These are phyloP conservation scores for Melanogrammus aeglefinus DNA, from an alignment of 2,797 vertebrate species.

Conservation along the genomic window DNA sequence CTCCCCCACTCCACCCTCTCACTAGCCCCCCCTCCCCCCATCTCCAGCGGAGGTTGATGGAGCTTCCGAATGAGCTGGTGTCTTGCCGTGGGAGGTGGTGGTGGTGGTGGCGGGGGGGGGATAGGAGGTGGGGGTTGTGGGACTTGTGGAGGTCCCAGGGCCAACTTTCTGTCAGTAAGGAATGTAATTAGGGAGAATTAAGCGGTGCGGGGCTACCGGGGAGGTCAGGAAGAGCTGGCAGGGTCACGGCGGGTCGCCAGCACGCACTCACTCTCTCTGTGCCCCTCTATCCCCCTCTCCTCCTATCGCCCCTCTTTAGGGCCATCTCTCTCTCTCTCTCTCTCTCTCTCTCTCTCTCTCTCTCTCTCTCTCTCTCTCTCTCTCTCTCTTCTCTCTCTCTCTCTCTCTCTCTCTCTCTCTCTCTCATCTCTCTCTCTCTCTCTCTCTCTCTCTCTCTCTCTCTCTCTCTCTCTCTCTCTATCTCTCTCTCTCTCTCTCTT, in stretches of 20 bases:
- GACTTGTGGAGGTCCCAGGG: constrained; percentile 66
- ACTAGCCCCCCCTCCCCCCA: constrained; percentile 28
- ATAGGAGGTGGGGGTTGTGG: constrained; percentile 36
- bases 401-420: too few species aligned
- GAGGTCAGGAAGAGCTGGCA: constrained; percentile 83
- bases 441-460: too few species aligned
- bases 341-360: constrained; percentile 18
- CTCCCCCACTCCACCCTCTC: constrained; percentile 16
- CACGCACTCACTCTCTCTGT: constrained; percentile 66
- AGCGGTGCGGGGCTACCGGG: constrained; percentile 78
- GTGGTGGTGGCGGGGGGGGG: too few species aligned
- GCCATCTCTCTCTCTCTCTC: constrained; percentile 36
- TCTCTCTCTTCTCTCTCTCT: too few species aligned
- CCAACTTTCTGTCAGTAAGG: constrained; percentile 92
- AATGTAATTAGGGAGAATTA: constrained; percentile 97
- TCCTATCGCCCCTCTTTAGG: constrained; percentile 47
- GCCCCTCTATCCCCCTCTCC: constrained; percentile 32
- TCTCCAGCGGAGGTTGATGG: constrained; percentile 47
- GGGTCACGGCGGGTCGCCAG: constrained; percentile 79
- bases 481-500: not conserved
- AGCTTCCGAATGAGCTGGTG: constrained; percentile 14
- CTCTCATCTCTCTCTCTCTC: too few species aligned
- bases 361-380: too few species aligned
- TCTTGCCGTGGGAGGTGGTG: not conserved
- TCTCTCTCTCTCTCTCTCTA: too few species aligned